These are phyloP conservation scores for Mechanitis messenoides DNA, from an alignment of 2,888 invertebrate genomes.

Conservation along the genomic window DNA sequence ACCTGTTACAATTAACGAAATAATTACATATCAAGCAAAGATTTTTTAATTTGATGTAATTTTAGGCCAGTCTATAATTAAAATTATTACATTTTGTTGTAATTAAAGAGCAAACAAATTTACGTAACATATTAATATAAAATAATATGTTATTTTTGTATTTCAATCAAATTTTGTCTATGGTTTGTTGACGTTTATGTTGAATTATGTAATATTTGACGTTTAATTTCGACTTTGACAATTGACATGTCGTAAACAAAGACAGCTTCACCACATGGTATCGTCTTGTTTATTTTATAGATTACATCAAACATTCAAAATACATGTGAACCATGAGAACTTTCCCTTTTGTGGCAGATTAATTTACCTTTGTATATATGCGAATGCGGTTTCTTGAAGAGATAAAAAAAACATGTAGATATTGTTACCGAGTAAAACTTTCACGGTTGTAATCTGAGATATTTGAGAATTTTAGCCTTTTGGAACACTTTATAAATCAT, in stretches of 20 bases:
- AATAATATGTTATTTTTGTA: no score
- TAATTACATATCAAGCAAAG: not conserved
- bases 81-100: slow-evolving; percentile 1
- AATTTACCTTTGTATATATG: slow-evolving; percentile 39
- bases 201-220: no score
- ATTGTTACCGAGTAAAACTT: slow-evolving; percentile 35
- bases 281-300: slow-evolving; percentile 13
- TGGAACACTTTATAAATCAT: not conserved
- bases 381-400: slow-evolving; percentile 30
- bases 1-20: no score
- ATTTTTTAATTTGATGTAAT: slow-evolving; percentile 8
- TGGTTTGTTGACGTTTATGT: no score
- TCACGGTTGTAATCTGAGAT: slow-evolving; percentile 31
- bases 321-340: slow-evolving; percentile 33
- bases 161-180: no score
- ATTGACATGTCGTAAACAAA: not conserved
- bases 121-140: slow-evolving; percentile 6
- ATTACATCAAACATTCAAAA: slow-evolving; percentile 18
- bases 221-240: not conserved
- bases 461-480: slow-evolving; percentile 16
- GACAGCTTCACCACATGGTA: slow-evolving; percentile 4
- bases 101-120: not conserved
- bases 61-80: slow-evolving; percentile 11
- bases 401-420: slow-evolving; percentile 31
- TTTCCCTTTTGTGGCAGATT: slow-evolving; percentile 43